Evolutionary conservation across 1,140 invertebrate species (phyloP), one percentile per base, ranked within the genome.

Genomic region (Telenomus remus): DNA sequence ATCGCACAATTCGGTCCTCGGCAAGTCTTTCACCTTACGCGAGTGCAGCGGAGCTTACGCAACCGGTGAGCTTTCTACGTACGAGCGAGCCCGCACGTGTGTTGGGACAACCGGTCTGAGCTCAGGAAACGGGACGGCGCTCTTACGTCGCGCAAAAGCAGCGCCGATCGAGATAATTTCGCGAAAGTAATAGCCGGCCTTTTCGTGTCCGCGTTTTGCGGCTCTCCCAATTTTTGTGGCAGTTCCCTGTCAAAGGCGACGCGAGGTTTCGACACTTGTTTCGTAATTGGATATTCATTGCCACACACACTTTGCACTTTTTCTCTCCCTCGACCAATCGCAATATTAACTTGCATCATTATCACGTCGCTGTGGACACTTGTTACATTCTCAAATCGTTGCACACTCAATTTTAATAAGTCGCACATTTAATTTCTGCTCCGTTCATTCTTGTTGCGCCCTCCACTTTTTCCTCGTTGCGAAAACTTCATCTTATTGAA

Each of bases 1-100:
- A 44, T 61, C 44, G 27, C n/a, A 50, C 47, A 39, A 1, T 27
- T 64, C 33, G 27, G 9, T 47, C 11, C 37, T 11, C 37, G 6
- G 13, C 7, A 5, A n/a, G 39, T 76, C 66, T 76, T 71, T 76
- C 16, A 76, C 64, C 54, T 78, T 73, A 69, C 60, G 54, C 51
- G 10, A 59, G 76, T 78, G 70, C 80, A 13, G 19, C 6, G 74
- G 57, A 42, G 13, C 79, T 83, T 84, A 80, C 43, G 82, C 78
- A 84, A 82, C 72, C 34, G 71, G 2, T 76, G 81, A 82, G 84
- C 82, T 84, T 84, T 85, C 84, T 85, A 85, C 69, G 66, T 51
- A n/a, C n/a, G 80, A 75, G 63, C 76, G 54, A 69, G 48, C 49
- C 47, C 66, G 69, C 73, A 61, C 53, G 68, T 66, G 63, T 72